Conservation (phyloP, 2,888 invertebrate species). For the Acholoe squamosa region DNA sequence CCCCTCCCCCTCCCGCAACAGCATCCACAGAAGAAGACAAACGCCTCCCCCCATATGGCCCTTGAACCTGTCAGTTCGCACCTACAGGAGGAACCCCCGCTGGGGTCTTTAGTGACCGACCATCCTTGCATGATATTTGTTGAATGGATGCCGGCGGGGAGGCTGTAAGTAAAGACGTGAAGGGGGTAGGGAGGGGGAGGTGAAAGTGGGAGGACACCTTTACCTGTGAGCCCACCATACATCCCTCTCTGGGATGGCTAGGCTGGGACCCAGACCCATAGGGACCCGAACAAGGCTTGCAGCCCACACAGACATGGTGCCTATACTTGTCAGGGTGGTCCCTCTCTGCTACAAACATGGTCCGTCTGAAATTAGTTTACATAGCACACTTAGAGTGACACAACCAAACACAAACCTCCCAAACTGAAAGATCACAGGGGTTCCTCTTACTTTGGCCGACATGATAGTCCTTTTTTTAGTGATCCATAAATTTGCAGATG, state of each 20-base stretch:
- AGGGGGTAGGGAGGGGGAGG: too few species aligned
- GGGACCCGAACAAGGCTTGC: background rate
- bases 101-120: background rate
- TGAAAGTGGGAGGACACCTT: background rate
- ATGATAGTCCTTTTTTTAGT: background rate
- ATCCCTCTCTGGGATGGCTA: background rate
- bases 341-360: conserved; percentile 8
- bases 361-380: conserved; percentile 1
- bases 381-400: conserved; percentile 15
- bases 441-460: too few species aligned
- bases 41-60: background rate
- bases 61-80: background rate
- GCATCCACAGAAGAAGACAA: background rate
- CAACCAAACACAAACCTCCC: conserved; percentile 3
- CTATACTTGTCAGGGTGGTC: background rate
- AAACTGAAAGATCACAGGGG: too few species aligned
- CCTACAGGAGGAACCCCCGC: background rate
- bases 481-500: background rate
- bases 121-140: conserved; percentile 54
- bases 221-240: background rate
- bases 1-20: background rate
- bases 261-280: background rate
- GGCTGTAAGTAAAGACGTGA: conserved; percentile 39
- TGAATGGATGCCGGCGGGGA: conserved; percentile 55
- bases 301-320: background rate